Base-by-base conservation (phyloP, 2,797 vertebrate genomes). In the Petrocephalus sullivani region DNA sequence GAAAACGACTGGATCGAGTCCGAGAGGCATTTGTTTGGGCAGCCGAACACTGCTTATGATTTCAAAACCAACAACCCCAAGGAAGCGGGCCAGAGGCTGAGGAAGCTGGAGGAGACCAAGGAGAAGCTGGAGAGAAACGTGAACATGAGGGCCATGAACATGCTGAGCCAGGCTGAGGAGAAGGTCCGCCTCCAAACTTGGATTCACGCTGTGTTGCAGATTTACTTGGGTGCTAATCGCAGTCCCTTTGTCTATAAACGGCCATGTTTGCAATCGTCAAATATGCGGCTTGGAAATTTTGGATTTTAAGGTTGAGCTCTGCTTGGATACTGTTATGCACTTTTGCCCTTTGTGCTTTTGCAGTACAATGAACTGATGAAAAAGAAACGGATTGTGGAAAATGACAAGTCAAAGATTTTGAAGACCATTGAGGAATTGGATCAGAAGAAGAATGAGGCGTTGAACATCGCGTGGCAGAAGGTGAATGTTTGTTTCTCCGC, bases 351-450 rank as follows among this genome's bases (percentile, higher is more conserved):
- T 49, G 5, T 28, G 75, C 33, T 91, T 60, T 90, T 88, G 57
- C 91, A 99, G 98, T 99, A 98, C 92, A 97, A 98, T 87, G 98
- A 99, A 89, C 94, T 99, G 92, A 96, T 97, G 95, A 98, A 96
- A 94, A 99, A 97, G 94, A 99, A 96, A 93, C 96, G 96, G 92
- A 97, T 98, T 54, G 98, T 99, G 87, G 97, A 98, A 93, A 98
- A 96, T 2, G 98, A 99, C 93, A 99, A 98, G 92, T 91, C 92
- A 4, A 99, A 99, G 95, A 99, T 99, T 91, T 92, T 99, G 92
- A 94, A 95, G 92, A 95, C 96, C 88, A 99, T 99, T 88, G 92
- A 96, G 93, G 97, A 99, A 91, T 94, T 99, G 92, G 98, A 99
- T 92, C 94, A 95, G 92, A 99, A 97, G 94, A 99, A 99, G 95